Conservation (phyloP, 1,140 invertebrate genomes). For the Laupala kohalensis region DNA sequence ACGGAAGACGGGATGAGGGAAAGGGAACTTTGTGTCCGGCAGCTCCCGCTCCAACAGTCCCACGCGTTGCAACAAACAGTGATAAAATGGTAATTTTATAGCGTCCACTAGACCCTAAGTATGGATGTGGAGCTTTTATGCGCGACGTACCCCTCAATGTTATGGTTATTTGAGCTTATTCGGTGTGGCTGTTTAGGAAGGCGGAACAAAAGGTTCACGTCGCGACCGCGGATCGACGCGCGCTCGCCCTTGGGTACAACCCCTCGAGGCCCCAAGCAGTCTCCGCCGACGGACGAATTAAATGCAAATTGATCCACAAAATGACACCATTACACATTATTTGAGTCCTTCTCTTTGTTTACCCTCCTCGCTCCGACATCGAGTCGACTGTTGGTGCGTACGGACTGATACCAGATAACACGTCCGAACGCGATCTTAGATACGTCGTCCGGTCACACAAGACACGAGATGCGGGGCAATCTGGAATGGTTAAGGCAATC, state of each 20-base stretch:
- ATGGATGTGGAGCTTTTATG: background rate
- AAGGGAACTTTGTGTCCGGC: background rate
- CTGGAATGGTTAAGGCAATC: background rate
- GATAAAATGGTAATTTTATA: background rate
- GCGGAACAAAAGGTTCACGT: background rate
- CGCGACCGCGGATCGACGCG: background rate
- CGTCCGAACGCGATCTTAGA: background rate
- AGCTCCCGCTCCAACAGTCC: background rate
- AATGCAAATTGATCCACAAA: background rate
- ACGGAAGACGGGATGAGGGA: too few species aligned
- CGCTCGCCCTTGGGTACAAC: background rate
- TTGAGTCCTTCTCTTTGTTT: background rate
- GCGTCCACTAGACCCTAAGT: background rate
- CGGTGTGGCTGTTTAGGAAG: background rate
- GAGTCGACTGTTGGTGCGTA: background rate
- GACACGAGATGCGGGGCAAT: background rate
- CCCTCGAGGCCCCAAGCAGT: too few species aligned
- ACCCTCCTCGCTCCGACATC: background rate
- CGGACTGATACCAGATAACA: background rate
- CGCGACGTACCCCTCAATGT: background rate
- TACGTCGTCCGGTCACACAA: background rate
- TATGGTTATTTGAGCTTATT: background rate
- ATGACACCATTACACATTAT: background rate
- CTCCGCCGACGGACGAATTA: background rate
- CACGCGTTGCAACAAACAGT: background rate